A percentile compares a stretch with the other conserved stretches of the same genome.
Evolutionary conservation across 1,140 invertebrate genomes (phyloP).

Genomic region (Trachelipus rathkii): DNA sequence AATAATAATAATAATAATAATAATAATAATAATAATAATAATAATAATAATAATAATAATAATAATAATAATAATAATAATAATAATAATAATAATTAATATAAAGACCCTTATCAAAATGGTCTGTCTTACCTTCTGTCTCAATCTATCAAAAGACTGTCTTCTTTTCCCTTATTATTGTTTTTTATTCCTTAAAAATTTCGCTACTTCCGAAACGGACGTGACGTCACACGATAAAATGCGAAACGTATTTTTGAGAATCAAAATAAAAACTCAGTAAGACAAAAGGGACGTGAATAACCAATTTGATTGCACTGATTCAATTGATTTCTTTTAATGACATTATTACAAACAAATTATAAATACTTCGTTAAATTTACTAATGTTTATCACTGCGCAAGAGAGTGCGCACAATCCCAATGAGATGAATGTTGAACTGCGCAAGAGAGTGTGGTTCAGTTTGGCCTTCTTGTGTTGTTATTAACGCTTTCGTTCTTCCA

Average conservation of each 20-base stretch:
- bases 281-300: not conserved
- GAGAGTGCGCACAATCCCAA: not conserved
- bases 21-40: too few species aligned
- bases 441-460: not conserved
- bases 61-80: too few species aligned
- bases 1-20: too few species aligned
- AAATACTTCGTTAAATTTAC: not conserved
- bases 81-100: too few species aligned
- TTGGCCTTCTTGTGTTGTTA: not conserved
- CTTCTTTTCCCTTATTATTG: too few species aligned
- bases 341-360: not conserved
- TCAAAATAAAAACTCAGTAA: not conserved
- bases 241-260: not conserved
- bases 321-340: not conserved
- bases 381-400: not conserved
- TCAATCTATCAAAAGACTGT: too few species aligned
- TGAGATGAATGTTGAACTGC: conserved; percentile 3
- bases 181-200: not conserved
- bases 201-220: not conserved
- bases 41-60: too few species aligned
- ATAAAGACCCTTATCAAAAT: too few species aligned
- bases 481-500: conserved; percentile 3
- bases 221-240: not conserved
- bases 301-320: not conserved
- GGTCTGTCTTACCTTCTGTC: too few species aligned